Evolutionary conservation across 2,113 vertebrate species (phyloP).

Genomic region (Notothenia rossii): DNA sequence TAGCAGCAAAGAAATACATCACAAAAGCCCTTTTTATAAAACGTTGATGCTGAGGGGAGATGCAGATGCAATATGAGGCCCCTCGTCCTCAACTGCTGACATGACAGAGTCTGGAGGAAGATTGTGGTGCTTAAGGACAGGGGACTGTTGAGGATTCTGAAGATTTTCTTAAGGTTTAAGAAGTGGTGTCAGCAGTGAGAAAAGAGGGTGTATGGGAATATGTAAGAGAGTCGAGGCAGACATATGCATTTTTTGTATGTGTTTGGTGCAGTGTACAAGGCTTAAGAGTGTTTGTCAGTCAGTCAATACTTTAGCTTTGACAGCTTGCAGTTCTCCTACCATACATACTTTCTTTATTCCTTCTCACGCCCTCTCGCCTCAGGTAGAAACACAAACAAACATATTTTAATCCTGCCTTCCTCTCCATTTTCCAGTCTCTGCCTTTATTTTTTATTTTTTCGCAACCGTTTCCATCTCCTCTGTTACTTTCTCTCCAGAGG

Average conservation of each 20-base stretch:
- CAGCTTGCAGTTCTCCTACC: conserved; percentile 25
- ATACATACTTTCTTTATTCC: conserved; percentile 6
- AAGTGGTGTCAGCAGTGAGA: not conserved
- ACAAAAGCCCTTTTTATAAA: not conserved
- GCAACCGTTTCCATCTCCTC: conserved; percentile 15
- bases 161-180: conserved; percentile 1
- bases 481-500: conserved; percentile 46
- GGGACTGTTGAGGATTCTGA: conserved; percentile 1
- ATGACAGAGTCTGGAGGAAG: conserved; percentile 32
- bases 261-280: conserved; percentile 2
- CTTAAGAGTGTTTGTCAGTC: conserved; percentile 27
- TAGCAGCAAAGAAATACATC: conserved; percentile 34
- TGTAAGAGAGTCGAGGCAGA: not conserved
- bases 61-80: not conserved
- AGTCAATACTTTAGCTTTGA: conserved; percentile 35
- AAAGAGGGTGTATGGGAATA: not conserved
- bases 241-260: conserved; percentile 38
- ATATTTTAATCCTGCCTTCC: conserved; percentile 21
- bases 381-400: conserved; percentile 46
- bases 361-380: conserved; percentile 24
- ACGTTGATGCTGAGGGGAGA: not conserved
- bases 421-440: not conserved
- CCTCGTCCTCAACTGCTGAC: conserved; percentile 24
- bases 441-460: conserved; percentile 11
- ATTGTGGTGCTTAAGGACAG: conserved; percentile 17